phyloP scores from a whole-genome alignment of 1,140 invertebrate genomes.

The Drosophila kepulauana region DNA sequence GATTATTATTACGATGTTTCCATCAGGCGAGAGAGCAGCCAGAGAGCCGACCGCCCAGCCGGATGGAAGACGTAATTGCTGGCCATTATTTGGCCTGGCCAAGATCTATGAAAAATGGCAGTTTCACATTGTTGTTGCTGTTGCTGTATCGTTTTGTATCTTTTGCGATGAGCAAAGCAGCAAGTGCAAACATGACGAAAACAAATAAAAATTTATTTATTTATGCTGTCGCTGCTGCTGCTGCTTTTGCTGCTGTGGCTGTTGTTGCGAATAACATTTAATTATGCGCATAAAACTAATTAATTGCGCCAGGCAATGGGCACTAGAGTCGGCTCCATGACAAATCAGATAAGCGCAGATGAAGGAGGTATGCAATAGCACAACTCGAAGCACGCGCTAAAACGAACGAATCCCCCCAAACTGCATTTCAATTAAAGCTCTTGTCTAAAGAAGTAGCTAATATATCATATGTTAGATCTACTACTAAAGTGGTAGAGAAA shows the following conservation, averaged over 20 bases:
- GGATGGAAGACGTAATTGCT: conserved; percentile 48
- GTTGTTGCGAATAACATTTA: conserved; percentile 43
- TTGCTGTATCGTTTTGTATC: conserved; percentile 16
- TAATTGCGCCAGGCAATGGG: conserved; percentile 53
- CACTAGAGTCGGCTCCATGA: conserved; percentile 27
- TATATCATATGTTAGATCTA: conserved; percentile 14
- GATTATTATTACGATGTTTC: no score
- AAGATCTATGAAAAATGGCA: conserved; percentile 40
- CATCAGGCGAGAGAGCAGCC: no score
- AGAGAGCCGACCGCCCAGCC: background rate
- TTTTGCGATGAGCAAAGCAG: conserved; percentile 10
- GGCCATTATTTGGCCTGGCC: conserved; percentile 35
- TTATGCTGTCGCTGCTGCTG: background rate
- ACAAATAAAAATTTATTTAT: conserved; percentile 34
- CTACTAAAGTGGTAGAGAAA: no score
- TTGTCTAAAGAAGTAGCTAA: background rate
- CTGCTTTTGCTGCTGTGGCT: background rate
- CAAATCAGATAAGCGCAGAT: conserved; percentile 43
- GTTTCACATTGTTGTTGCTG: background rate
- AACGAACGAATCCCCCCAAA: background rate
- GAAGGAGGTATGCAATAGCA: conserved; percentile 31
- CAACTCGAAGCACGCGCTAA: conserved; percentile 34
- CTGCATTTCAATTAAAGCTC: conserved; percentile 31
- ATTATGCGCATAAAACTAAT: conserved; percentile 64
- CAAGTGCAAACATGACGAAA: conserved; percentile 39